Conservation (phyloP, 2,888 invertebrate species). For the Metacarcinus magister region DNA sequence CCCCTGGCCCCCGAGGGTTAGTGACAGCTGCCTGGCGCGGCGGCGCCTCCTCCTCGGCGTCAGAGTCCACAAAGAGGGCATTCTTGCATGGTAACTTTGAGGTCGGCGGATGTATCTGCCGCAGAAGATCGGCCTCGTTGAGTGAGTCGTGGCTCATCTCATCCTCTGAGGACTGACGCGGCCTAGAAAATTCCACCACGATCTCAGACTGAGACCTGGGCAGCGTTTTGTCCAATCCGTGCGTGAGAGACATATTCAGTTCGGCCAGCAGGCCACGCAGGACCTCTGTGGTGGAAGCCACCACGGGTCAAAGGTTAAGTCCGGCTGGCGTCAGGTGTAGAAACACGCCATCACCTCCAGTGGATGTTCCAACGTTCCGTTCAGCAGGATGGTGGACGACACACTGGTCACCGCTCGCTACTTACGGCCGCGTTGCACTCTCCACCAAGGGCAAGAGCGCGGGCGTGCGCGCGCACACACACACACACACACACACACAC, state of each 20-base stretch:
- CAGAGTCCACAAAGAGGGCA: conserved; percentile 70
- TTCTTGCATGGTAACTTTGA: conserved; percentile 57
- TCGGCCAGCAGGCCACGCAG: conserved; percentile 73
- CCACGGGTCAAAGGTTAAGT: background rate
- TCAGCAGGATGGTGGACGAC: background rate
- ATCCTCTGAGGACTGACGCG: conserved; percentile 66
- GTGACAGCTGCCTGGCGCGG: background rate
- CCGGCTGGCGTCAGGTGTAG: background rate
- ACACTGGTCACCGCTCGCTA: conserved; percentile 61
- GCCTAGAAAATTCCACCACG: conserved; percentile 75
- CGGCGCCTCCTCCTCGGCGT: conserved; percentile 35
- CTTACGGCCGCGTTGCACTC: conserved; percentile 66
- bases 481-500: background rate
- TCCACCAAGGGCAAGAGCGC: conserved; percentile 3
- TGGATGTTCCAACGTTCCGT: background rate
- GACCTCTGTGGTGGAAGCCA: conserved; percentile 59
- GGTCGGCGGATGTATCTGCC: conserved; percentile 45
- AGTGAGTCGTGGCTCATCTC: conserved; percentile 76
- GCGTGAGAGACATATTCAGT: conserved; percentile 75
- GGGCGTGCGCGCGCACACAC: background rate
- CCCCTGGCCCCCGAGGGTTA: background rate
- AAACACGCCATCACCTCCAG: background rate
- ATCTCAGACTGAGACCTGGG: conserved; percentile 76
- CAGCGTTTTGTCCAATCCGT: conserved; percentile 62
- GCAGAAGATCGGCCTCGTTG: conserved; percentile 54